These are phyloP conservation scores for Burhinus bistriatus DNA, from an alignment of 2,113 vertebrate genomes.

Conservation along the genomic window DNA sequence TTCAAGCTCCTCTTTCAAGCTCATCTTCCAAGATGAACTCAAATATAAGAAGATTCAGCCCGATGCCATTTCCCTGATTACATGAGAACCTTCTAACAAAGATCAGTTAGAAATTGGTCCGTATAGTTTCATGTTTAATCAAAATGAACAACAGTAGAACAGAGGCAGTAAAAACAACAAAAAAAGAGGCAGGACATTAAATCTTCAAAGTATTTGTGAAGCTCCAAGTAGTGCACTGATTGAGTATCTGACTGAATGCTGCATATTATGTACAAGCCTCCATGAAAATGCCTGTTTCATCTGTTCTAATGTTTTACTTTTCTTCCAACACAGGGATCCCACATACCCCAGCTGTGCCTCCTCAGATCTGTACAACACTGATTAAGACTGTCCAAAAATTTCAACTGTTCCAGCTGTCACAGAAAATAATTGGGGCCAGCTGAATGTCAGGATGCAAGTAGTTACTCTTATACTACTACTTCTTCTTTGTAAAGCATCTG, in stretches of 20 bases:
- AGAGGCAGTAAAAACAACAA: not conserved
- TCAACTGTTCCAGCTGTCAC: slow-evolving; percentile 54
- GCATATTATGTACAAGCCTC: not conserved
- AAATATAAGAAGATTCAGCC: not conserved
- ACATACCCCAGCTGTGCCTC: slow-evolving; percentile 66
- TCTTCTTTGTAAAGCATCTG: slow-evolving; percentile 76
- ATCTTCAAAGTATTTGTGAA: not conserved
- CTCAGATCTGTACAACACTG: slow-evolving; percentile 52
- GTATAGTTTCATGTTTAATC: not conserved
- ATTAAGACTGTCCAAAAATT: slow-evolving; percentile 39
- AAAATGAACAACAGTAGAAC: not conserved
- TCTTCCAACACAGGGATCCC: slow-evolving; percentile 59
- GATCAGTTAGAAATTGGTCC: not conserved
- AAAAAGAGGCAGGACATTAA: not conserved
- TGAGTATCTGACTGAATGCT: not conserved
- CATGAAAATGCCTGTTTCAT: not conserved
- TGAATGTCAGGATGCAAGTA: slow-evolving; percentile 82
- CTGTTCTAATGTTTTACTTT: slow-evolving; percentile 33
- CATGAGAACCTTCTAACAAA: not conserved
- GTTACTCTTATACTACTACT: slow-evolving; percentile 77
- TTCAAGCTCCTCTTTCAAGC: not conserved
- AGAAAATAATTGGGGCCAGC: slow-evolving; percentile 62
- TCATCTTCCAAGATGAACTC: not conserved
- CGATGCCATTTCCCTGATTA: not conserved
- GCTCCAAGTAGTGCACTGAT: not conserved